Conservation (phyloP, 1,140 invertebrate genomes). For the Plodia interpunctella region DNA sequence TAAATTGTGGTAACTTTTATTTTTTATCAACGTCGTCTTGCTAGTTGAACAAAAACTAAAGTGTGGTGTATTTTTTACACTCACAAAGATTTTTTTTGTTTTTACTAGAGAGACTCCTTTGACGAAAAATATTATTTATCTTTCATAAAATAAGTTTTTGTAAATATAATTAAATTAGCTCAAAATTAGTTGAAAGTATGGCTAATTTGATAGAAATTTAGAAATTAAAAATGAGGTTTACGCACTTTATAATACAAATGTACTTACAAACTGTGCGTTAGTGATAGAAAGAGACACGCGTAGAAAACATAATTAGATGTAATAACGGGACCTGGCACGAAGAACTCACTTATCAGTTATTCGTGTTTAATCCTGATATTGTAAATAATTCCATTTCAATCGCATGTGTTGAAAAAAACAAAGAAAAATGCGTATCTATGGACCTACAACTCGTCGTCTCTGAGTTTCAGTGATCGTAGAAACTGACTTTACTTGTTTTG, state of each 20-base stretch:
- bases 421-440: slow-evolving; percentile 27
- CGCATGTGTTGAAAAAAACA: neutral
- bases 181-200: neutral
- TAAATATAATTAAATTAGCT: neutral
- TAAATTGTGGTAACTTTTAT: neutral
- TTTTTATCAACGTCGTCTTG: neutral
- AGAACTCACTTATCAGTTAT: neutral
- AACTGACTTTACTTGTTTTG: slow-evolving; percentile 69
- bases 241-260: neutral
- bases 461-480: neutral
- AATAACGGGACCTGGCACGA: neutral
- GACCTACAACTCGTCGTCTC: neutral
- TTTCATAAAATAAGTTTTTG: neutral
- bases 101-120: neutral
- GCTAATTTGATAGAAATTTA: neutral
- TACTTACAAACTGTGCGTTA: slow-evolving; percentile 1
- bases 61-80: neutral
- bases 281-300: neutral
- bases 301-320: slow-evolving; percentile 14
- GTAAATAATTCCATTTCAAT: neutral
- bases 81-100: neutral
- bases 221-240: neutral
- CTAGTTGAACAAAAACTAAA: neutral
- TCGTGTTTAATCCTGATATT: neutral
- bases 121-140: neutral